Conservation (phyloP, 2,888 invertebrate genomes). For the Drosophila stalkeri region DNA sequence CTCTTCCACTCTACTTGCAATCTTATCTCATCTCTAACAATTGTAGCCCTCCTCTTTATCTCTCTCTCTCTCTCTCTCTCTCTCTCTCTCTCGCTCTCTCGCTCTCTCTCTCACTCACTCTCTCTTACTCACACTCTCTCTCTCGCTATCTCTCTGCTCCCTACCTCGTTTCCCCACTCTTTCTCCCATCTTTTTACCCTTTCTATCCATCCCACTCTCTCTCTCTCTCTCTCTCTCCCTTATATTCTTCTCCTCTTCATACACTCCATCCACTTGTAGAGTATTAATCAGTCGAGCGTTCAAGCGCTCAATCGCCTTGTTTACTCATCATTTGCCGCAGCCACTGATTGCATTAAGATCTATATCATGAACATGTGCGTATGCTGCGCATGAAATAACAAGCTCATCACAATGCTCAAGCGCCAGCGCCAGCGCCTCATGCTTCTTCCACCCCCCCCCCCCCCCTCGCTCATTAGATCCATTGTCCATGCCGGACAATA, state of each 20-base stretch:
- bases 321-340: constrained; percentile 3
- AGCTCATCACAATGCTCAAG: constrained; percentile 3
- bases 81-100: background rate
- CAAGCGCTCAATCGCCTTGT: background rate
- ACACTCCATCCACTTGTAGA: background rate
- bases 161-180: background rate
- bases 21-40: too few species aligned
- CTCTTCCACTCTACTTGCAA: too few species aligned
- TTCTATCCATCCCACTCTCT: background rate
- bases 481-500: constrained; percentile 17
- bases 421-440: background rate
- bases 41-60: background rate
- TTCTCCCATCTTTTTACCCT: background rate
- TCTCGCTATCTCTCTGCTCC: background rate
- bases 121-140: background rate
- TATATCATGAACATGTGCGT: constrained; percentile 20
- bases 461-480: constrained; percentile 7
- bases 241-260: too few species aligned
- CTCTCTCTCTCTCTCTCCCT: background rate
- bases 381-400: constrained; percentile 20
- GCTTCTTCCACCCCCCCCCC: background rate
- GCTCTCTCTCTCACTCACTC: background rate
- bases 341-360: constrained; percentile 31
- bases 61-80: background rate
- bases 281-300: background rate